These are phyloP conservation scores for Epirrhoe tristata DNA, from an alignment of 2,888 invertebrate genomes.

Conservation along the genomic window DNA sequence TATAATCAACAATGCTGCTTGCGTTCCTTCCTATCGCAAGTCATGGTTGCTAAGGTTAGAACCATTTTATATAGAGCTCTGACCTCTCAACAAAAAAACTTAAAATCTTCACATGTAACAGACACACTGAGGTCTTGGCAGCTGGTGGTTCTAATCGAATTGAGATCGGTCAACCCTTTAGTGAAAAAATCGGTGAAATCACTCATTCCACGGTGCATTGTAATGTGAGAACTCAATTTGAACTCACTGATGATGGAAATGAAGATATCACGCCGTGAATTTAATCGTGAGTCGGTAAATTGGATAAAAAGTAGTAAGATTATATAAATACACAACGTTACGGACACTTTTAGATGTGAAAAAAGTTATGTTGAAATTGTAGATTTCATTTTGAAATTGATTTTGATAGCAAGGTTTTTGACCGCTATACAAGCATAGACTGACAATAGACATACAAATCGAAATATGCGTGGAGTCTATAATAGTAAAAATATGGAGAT, in stretches of 20 bases:
- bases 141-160: slow-evolving; percentile 78
- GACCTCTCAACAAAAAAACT: slow-evolving; percentile 55
- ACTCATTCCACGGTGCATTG: slow-evolving; percentile 77
- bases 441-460: neutral
- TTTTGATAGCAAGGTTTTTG: slow-evolving; percentile 7
- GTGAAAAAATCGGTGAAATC: slow-evolving; percentile 80
- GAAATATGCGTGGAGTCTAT: neutral
- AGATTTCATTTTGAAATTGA: slow-evolving; percentile 8
- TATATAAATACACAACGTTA: slow-evolving; percentile 25
- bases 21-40: slow-evolving; percentile 82
- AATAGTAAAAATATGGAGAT: slow-evolving; percentile 20
- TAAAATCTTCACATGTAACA: slow-evolving; percentile 40
- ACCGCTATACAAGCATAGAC: neutral
- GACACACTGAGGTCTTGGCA: slow-evolving; percentile 52
- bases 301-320: slow-evolving; percentile 27
- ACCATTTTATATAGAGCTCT: slow-evolving; percentile 63
- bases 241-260: slow-evolving; percentile 72
- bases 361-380: slow-evolving; percentile 17
- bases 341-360: slow-evolving; percentile 13
- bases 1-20: slow-evolving; percentile 84
- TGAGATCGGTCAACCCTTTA: slow-evolving; percentile 84
- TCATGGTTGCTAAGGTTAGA: slow-evolving; percentile 78
- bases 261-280: slow-evolving; percentile 67
- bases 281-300: slow-evolving; percentile 46
- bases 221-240: slow-evolving; percentile 84